These are phyloP conservation scores for Coryphaenoides rupestris DNA, from an alignment of 2,113 vertebrate species.

Conservation along the genomic window DNA sequence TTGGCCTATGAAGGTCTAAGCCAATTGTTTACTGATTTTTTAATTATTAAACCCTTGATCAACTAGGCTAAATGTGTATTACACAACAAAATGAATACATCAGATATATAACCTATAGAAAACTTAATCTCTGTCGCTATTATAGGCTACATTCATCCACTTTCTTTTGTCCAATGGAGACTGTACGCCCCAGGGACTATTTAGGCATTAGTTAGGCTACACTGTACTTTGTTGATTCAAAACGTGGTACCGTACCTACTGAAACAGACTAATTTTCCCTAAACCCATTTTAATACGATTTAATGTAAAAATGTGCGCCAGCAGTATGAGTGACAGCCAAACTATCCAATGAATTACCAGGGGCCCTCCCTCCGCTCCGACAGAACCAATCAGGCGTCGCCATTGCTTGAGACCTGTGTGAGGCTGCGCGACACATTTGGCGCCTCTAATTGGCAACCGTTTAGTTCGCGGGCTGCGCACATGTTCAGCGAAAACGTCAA, in stretches of 20 bases:
- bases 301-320: neutral
- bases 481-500: neutral
- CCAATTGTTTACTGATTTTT: conserved; percentile 27
- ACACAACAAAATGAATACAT: no score
- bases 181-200: neutral
- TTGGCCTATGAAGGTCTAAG: neutral
- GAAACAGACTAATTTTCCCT: neutral
- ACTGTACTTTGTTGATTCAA: no score
- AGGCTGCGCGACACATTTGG: conserved; percentile 46
- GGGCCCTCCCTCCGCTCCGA: conserved; percentile 7
- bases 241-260: neutral
- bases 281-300: neutral
- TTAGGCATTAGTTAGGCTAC: neutral
- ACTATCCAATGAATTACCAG: neutral
- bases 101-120: neutral
- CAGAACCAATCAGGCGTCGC: conserved; percentile 21
- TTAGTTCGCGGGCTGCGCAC: no score
- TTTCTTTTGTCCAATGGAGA: neutral
- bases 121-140: neutral
- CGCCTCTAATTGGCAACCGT: conserved; percentile 37
- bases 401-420: conserved; percentile 40
- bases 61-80: conserved; percentile 9
- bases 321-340: neutral
- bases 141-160: neutral
- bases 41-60: conserved; percentile 1